Conservation (phyloP, 1,140 invertebrate species). For the Pantala flavescens region DNA sequence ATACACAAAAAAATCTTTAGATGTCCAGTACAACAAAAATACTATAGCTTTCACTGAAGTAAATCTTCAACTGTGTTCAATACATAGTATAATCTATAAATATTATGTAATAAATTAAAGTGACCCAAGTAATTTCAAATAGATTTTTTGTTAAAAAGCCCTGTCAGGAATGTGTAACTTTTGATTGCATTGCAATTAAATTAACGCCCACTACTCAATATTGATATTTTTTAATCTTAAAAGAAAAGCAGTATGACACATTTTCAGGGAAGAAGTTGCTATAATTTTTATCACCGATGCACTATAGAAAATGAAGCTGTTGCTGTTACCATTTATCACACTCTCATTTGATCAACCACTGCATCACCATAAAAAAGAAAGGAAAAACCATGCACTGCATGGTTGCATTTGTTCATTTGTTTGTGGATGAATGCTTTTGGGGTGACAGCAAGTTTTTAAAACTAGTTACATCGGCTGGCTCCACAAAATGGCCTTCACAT, state of each 20-base stretch:
- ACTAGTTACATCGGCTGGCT: slow-evolving; percentile 3
- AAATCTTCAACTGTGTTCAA: background rate
- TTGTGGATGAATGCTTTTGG: slow-evolving; percentile 1
- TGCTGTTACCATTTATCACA: background rate
- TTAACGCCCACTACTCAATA: background rate
- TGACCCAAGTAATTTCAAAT: background rate
- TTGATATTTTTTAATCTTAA: background rate
- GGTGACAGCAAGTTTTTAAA: slow-evolving; percentile 6
- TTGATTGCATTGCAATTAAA: background rate
- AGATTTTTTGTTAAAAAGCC: background rate
- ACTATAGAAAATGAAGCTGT: slow-evolving; percentile 2
- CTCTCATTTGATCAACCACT: background rate
- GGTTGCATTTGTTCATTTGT: slow-evolving; percentile 1
- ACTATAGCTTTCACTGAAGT: background rate
- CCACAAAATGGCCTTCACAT: background rate
- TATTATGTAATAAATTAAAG: background rate
- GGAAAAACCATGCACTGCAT: slow-evolving; percentile 5
- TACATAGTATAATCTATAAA: background rate
- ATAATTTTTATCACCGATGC: slow-evolving; percentile 3
- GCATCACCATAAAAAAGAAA: slow-evolving; percentile 7
- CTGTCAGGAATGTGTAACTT: background rate
- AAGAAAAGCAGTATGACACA: slow-evolving; percentile 6
- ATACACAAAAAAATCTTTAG: background rate
- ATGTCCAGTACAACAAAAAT: background rate
- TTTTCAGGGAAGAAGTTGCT: slow-evolving; percentile 1